Base-by-base conservation (phyloP, 2,888 invertebrate species). In the Mesoligia furuncula region DNA sequence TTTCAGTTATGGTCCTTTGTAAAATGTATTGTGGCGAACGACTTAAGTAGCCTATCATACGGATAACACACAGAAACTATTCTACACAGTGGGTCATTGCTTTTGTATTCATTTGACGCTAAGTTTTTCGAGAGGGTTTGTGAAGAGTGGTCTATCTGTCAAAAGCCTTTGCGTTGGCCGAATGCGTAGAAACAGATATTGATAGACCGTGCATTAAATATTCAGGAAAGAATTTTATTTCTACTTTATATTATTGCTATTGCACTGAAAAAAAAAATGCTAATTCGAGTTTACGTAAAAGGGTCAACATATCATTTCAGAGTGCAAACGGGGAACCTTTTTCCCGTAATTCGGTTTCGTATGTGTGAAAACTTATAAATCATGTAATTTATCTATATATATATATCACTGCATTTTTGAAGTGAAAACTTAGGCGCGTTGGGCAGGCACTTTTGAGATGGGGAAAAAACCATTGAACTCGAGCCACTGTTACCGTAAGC, bases 61-160 rank as follows among this genome's bases (percentile, higher is more conserved):
- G 42, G 27, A 78, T 42, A 83, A 27, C 80, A 80, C 84, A 84
- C 80, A 64, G 24, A 36, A 45, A 54, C 42, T 59, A 59, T 48
- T 39, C 31, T 54, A 84, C 27, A 45, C 68, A 72, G 59, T 24
- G 20, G 64, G n/a, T 45, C 31, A 17, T n/a, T n/a, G 27, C 11
- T 57, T n/a, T 42, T 17, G 27, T 36, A 17, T 48, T 24, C 0
- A 20, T 31, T 61, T 31, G 17, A 75, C 4, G 45, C 45, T 45
- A 45, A 45, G 2, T n/a, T 24, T 4, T 31, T 17, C 3, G 31
- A 17, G 20, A 20, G 31, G 9, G 20, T 61, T 31, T 8, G 61
- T 31, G 31, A 59, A 15, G 59, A 7, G 7, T 59, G 27, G 15
- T 27, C 7, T 15, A 7, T 27, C 11, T 51, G 27, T 24, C 13